Percentiles rank a stretch among this genome's conserved stretches.
phyloP scores from a whole-genome alignment of 2,888 invertebrate genomes.

The Conops quadrifasciatus region DNA sequence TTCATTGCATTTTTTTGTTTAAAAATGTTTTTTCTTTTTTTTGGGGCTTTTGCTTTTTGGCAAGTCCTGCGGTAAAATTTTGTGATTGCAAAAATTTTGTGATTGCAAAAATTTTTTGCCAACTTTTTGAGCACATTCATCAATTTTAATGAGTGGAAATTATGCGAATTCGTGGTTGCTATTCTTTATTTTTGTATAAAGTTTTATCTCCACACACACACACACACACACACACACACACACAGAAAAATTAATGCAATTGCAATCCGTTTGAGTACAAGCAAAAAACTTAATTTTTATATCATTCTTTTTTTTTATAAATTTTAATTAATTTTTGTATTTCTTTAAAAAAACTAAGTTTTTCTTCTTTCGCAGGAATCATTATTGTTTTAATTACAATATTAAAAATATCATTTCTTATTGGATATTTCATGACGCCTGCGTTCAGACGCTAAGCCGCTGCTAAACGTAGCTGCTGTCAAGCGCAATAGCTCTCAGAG shows the following conservation, averaged over 20 bases:
- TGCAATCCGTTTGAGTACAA: not conserved
- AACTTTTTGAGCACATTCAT: conserved; percentile 1
- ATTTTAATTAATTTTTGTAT: conserved; percentile 3
- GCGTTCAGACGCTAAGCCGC: no score
- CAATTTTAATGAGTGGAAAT: conserved; percentile 15
- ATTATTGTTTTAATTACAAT: no score
- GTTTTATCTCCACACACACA: not conserved
- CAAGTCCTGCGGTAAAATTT: not conserved
- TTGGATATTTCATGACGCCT: no score
- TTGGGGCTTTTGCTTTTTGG: not conserved
- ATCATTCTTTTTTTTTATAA: not conserved
- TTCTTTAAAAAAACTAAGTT: no score
- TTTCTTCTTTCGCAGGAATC: no score
- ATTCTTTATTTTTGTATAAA: not conserved
- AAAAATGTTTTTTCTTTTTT: not conserved
- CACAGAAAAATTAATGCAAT: no score
- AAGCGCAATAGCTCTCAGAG: no score
- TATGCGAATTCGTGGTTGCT: not conserved
- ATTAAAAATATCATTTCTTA: no score
- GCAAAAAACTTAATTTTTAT: no score
- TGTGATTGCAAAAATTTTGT: not conserved
- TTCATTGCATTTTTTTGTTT: not conserved
- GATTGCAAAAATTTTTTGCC: not conserved
- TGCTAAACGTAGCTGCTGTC: no score
- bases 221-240: not conserved